Percentiles rank a stretch among this genome's conserved stretches.
These are phyloP conservation scores for Automeris io DNA, from an alignment of 2,888 invertebrate species.

Conservation along the genomic window DNA sequence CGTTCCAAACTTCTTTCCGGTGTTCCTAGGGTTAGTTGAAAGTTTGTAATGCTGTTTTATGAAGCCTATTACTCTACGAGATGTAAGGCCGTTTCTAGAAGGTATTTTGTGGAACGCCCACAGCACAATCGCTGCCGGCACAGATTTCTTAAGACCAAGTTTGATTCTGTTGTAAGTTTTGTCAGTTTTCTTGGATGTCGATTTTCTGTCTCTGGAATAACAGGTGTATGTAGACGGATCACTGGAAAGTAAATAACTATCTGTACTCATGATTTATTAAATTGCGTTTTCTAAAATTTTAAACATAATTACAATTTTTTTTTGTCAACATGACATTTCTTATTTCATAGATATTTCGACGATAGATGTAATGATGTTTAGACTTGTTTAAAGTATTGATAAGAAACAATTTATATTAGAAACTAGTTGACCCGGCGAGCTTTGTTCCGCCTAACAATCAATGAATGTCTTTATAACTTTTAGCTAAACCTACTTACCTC, in stretches of 20 bases:
- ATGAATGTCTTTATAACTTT: too few relatives aligned
- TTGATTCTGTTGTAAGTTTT: slow-evolving; percentile 27
- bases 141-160: slow-evolving; percentile 27
- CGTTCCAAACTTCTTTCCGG: slow-evolving; percentile 38
- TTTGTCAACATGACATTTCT: not conserved
- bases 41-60: slow-evolving; percentile 40
- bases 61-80: slow-evolving; percentile 41
- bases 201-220: slow-evolving; percentile 1
- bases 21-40: slow-evolving; percentile 26
- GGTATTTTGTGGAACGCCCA: slow-evolving; percentile 52
- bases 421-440: too few relatives aligned
- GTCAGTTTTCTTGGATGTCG: not conserved
- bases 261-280: not conserved
- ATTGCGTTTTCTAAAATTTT: not conserved
- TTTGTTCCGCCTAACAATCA: too few relatives aligned
- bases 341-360: too few relatives aligned
- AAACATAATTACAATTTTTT: slow-evolving; percentile 2
- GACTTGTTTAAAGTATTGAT: too few relatives aligned
- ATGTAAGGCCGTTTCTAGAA: slow-evolving; percentile 37
- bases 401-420: too few relatives aligned
- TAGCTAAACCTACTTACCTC: too few relatives aligned
- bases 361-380: not conserved
- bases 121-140: slow-evolving; percentile 46
- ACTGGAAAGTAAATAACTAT: slow-evolving; percentile 5
- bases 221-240: slow-evolving; percentile 5